Percentiles rank a stretch among this genome's conserved stretches.
phyloP scores from a whole-genome alignment of 2,888 invertebrate species.

The Crioceris asparagi region DNA sequence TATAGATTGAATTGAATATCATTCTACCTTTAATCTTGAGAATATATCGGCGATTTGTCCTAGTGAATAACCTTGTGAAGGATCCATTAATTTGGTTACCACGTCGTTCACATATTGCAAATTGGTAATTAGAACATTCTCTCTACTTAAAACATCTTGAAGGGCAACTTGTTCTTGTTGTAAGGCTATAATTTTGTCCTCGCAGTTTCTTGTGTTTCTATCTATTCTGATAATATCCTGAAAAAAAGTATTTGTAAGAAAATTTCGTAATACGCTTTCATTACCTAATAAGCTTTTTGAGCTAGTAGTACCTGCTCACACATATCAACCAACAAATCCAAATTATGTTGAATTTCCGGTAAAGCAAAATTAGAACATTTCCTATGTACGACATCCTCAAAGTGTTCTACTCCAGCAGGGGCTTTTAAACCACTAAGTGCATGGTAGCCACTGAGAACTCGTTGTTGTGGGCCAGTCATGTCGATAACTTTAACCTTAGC shows the following conservation, averaged over 20 bases:
- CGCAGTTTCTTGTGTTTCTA: constrained; percentile 60
- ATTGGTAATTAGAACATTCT: constrained; percentile 60
- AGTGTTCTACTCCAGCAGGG: constrained; percentile 48
- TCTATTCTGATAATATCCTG: constrained; percentile 82
- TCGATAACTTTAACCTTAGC: constrained; percentile 95
- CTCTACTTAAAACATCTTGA: constrained; percentile 54
- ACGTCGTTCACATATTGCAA: constrained; percentile 58
- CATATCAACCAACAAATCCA: constrained; percentile 82
- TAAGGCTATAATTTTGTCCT: constrained; percentile 68
- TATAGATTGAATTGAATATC: too few relatives aligned
- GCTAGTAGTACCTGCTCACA: constrained; percentile 77
- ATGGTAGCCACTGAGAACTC: constrained; percentile 87
- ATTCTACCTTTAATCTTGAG: constrained; percentile 42
- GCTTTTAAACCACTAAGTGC: constrained; percentile 63
- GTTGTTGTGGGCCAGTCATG: constrained; percentile 93
- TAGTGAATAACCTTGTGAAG: constrained; percentile 44
- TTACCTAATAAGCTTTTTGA: background rate
- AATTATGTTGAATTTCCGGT: constrained; percentile 87
- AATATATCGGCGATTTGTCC: constrained; percentile 49
- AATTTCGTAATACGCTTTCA: background rate
- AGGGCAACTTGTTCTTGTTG: constrained; percentile 69
- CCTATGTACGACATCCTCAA: constrained; percentile 51
- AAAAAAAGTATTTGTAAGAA: constrained; percentile 12
- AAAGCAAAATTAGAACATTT: constrained; percentile 60
- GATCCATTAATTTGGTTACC: constrained; percentile 50